Evolutionary conservation across 1,140 invertebrate species (phyloP), one percentile per base, ranked within the genome.

Genomic region (Drosophila yakuba): DNA sequence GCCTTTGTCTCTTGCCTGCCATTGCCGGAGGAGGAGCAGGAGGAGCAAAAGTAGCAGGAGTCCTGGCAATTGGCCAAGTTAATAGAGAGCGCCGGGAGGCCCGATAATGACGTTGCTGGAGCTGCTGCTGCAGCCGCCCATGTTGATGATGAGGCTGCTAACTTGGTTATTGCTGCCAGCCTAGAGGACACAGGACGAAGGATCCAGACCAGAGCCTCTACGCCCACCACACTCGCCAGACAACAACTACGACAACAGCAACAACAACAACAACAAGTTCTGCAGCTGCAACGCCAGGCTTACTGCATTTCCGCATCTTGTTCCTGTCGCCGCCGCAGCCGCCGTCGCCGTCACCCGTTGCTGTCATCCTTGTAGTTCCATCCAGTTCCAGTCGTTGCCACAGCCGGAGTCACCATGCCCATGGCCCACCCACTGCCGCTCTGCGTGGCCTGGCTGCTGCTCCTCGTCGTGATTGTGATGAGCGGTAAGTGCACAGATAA

Each of bases 51-150:
- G 20, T 1, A 47, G 44, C 15, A 44, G 44, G 20, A 23, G 44
- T 14, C 45, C 76, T 89, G 84, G 84, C 84, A 89, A 89, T 89
- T 89, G 84, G 84, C 84, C 84, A 89, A 89, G 80, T 89, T 84
- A 89, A 89, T 89, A 89, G 78, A 89, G 68, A 80, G 75, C 59
- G 75, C 59, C 61, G 59, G 74, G 41, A 61, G 66, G 64, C 58
- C 63, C 76, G 80, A 89, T 84, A 78, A 89, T 89, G 80, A 88
- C 84, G 84, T 89, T 88, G 84, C 52, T 77, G 84, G 66, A 56
- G 78, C 75, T 69, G 74, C 67, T 54, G 63, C 63, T 78, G 64
- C 58, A 67, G 61, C 59, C 50, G 38, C 28, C 48, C 36, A 89
- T 71, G 79, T 56, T 83, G 63, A 88, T 89, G 83, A 89, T 83